Evolutionary conservation across 2,113 vertebrate genomes (phyloP).

Genomic region (Indicator maculatus): DNA sequence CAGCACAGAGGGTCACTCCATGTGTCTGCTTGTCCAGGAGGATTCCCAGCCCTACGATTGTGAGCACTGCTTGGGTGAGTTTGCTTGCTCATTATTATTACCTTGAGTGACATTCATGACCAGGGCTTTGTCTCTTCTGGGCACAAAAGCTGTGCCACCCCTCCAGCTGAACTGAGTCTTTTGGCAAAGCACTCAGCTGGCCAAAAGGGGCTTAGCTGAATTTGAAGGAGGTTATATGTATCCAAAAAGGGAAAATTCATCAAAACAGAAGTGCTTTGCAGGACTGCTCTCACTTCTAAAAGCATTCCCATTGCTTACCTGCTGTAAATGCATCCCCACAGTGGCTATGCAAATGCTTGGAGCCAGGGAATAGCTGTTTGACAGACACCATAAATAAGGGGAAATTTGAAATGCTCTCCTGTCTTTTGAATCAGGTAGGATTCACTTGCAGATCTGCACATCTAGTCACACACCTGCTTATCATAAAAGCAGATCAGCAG

Average conservation of each 20-base stretch:
- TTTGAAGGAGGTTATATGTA: background rate
- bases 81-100: background rate
- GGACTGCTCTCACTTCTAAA: background rate
- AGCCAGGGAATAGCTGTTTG: background rate
- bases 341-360: background rate
- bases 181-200: background rate
- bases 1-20: fast-evolving
- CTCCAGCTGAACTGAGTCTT: background rate
- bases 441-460: background rate
- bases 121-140: background rate
- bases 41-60: fast-evolving
- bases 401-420: background rate
- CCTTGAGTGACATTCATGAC: background rate
- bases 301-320: background rate
- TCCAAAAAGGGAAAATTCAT: background rate
- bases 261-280: background rate
- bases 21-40: background rate
- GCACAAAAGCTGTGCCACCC: background rate
- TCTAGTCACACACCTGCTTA: background rate
- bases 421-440: background rate
- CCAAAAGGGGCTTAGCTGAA: background rate
- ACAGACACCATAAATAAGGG: background rate
- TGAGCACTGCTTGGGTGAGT: background rate
- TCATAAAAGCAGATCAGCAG: background rate
- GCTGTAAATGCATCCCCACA: background rate